These are phyloP conservation scores for Ctena decussata DNA, from an alignment of 2,888 invertebrate genomes.

Conservation along the genomic window DNA sequence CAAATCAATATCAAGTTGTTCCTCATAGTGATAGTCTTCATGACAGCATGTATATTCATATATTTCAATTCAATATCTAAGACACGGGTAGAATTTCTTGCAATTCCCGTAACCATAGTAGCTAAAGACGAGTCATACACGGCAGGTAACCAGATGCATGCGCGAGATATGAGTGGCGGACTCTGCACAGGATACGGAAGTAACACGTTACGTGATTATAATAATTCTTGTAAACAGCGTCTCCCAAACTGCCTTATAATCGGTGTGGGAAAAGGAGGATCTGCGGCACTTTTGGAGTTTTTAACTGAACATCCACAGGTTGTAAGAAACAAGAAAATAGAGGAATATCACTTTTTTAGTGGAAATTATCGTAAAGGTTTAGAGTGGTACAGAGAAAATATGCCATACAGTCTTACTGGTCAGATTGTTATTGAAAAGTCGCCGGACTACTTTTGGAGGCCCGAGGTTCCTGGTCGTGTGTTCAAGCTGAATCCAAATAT, in stretches of 20 bases:
- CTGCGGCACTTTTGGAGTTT: background rate
- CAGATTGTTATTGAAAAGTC: background rate
- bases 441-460: background rate
- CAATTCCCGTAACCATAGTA: no score
- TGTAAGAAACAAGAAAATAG: background rate
- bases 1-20: no score
- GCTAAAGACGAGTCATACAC: no score
- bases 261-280: background rate
- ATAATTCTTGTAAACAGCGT: background rate
- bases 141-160: no score
- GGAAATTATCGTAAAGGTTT: background rate
- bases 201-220: background rate
- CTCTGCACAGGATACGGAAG: background rate
- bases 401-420: background rate
- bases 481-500: background rate
- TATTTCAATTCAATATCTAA: no score
- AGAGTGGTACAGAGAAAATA: background rate
- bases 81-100: no score
- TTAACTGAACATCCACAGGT: background rate
- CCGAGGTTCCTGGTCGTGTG: background rate
- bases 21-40: no score
- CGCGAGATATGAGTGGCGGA: no score
- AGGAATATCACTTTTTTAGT: background rate
- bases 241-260: background rate
- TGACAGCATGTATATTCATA: no score